A percentile compares a stretch with the other conserved stretches of the same genome.
Evolutionary conservation across 2,797 vertebrate genomes (phyloP).

Genomic region (Sebastes paucispinis): DNA sequence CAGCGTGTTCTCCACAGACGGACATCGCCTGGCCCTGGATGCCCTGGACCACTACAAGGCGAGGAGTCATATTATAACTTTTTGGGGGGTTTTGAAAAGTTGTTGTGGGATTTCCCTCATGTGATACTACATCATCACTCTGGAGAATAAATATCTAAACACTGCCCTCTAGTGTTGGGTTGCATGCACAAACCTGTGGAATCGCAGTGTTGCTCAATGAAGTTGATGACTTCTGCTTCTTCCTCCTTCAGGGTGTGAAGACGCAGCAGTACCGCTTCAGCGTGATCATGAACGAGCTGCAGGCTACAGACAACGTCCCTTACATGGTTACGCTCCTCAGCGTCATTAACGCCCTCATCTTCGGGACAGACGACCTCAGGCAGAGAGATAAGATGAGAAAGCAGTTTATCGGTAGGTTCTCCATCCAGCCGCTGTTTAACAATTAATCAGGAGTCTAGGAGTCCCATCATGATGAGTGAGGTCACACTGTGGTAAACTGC

Average conservation of each 20-base stretch:
- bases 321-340: constrained; percentile 95
- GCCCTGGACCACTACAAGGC: constrained; percentile 97
- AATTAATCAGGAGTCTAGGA: background rate
- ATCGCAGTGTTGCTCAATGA: background rate
- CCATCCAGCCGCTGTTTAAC: background rate
- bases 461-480: constrained; percentile 6
- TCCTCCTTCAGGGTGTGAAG: constrained; percentile 85
- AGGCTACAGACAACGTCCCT: constrained; percentile 90
- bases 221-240: background rate
- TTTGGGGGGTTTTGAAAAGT: background rate
- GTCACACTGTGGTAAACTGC: constrained; percentile 17
- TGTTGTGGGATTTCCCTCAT: background rate
- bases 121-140: background rate
- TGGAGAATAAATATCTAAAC: background rate
- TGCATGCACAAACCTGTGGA: background rate
- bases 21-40: constrained; percentile 90
- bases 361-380: constrained; percentile 89
- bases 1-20: constrained; percentile 92
- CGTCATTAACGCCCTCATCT: constrained; percentile 93
- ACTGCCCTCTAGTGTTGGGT: constrained; percentile 42
- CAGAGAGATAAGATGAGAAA: constrained; percentile 90
- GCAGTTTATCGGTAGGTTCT: constrained; percentile 92
- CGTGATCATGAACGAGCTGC: constrained; percentile 93
- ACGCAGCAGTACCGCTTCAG: constrained; percentile 97
- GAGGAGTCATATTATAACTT: constrained; percentile 56